A percentile compares a stretch with the other conserved stretches of the same genome.
Conservation (phyloP, 2,888 invertebrate species). For the Copidosoma aretas region DNA sequence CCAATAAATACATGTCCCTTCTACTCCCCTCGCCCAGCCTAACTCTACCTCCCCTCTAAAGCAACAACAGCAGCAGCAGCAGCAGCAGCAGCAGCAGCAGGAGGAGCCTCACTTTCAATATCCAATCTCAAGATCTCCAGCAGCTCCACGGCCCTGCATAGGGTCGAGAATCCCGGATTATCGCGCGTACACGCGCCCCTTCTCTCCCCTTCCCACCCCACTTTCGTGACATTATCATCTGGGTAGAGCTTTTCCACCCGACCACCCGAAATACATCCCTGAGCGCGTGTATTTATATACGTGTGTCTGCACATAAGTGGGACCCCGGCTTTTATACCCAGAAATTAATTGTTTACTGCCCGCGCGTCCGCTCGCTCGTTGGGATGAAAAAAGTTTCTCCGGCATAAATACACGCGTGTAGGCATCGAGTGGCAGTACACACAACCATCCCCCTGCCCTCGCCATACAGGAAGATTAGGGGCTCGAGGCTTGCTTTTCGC, state of each 20-base stretch:
- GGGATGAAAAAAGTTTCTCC: neutral
- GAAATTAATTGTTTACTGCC: conserved; percentile 34
- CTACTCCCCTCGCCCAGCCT: neutral
- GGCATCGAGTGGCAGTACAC: neutral
- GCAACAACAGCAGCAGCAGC: too few relatives aligned
- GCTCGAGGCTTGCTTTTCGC: conserved; percentile 56
- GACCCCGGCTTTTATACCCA: neutral
- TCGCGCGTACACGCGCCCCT: conserved; percentile 6
- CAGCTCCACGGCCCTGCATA: neutral
- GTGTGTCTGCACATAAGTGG: conserved; percentile 25
- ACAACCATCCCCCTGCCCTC: neutral
- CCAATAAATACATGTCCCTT: conserved; percentile 4
- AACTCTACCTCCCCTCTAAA: conserved; percentile 21
- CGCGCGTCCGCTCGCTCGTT: neutral
- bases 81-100: too few relatives aligned
- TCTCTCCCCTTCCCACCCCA: neutral
- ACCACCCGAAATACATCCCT: neutral
- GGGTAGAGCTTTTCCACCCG: conserved; percentile 20
- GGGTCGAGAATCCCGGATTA: conserved; percentile 37
- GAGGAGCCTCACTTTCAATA: neutral
- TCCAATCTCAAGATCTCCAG: conserved; percentile 13
- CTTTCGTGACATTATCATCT: neutral
- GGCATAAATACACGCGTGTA: neutral
- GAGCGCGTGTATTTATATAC: conserved; percentile 8
- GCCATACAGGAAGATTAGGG: conserved; percentile 52